Evolutionary conservation across 2,113 vertebrate species (phyloP).

Genomic region (Rhinolophus sinicus): DNA sequence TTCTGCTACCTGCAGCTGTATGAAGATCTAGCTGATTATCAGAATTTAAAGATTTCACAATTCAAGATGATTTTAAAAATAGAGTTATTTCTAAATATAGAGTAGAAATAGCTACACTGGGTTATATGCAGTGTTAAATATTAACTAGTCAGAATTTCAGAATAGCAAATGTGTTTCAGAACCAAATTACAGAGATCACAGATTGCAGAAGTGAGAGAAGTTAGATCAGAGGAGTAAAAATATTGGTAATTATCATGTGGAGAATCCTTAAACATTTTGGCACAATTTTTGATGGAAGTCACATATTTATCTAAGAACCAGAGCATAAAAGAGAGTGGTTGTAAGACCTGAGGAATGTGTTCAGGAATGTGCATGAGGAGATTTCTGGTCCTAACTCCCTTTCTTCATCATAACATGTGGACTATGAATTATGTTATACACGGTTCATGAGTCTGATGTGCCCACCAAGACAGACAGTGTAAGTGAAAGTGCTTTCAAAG

Average conservation of each 20-base stretch:
- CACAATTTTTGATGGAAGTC: background rate
- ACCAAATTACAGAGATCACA: background rate
- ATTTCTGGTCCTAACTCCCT: background rate
- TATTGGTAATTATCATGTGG: background rate
- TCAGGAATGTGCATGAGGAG: background rate
- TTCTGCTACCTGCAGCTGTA: background rate
- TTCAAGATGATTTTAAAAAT: background rate
- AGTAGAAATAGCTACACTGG: background rate
- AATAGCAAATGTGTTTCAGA: background rate
- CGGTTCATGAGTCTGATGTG: background rate
- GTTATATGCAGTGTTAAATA: background rate
- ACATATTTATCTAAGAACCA: background rate
- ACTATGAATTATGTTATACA: background rate
- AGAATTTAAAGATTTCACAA: background rate
- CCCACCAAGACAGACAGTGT: background rate
- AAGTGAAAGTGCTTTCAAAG: background rate
- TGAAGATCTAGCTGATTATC: background rate
- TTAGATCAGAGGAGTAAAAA: background rate
- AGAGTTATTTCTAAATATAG: background rate
- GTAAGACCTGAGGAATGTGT: background rate
- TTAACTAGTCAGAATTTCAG: background rate
- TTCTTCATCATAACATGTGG: background rate
- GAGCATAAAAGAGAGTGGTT: background rate
- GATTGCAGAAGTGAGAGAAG: background rate
- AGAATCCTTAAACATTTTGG: background rate